A percentile compares a stretch with the other conserved stretches of the same genome.
phyloP scores from a whole-genome alignment of 2,113 vertebrate genomes.

The Hirundichthys speculiger region DNA sequence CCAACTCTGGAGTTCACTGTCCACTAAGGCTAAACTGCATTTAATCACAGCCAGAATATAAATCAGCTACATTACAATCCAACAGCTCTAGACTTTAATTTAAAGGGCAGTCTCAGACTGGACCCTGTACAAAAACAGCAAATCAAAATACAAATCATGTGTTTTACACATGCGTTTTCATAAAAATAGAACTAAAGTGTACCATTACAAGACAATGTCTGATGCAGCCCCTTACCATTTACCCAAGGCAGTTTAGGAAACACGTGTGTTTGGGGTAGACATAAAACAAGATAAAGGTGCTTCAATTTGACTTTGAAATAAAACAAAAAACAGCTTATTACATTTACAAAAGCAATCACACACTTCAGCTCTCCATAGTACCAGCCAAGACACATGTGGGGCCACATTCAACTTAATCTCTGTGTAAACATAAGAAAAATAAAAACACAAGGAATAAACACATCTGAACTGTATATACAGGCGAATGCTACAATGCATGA shows the following conservation, averaged over 20 bases:
- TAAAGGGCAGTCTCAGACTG: conserved; percentile 58
- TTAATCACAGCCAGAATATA: conserved; percentile 41
- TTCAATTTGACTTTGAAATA: conserved; percentile 38
- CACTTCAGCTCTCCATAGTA: conserved; percentile 58
- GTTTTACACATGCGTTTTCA: conserved; percentile 34
- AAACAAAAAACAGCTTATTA: conserved; percentile 60
- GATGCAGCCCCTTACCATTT: conserved; percentile 36
- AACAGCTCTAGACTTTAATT: conserved; percentile 41
- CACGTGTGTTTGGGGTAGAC: conserved; percentile 32
- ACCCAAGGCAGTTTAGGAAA: conserved; percentile 40
- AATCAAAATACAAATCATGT: conserved; percentile 55
- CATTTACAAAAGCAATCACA: conserved; percentile 63
- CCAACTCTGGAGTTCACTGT: conserved; percentile 10
- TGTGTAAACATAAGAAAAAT: conserved; percentile 71
- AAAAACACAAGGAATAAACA: conserved; percentile 53
- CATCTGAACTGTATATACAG: conserved; percentile 61
- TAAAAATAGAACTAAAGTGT: conserved; percentile 29
- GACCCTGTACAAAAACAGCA: conserved; percentile 67
- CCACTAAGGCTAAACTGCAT: conserved; percentile 33
- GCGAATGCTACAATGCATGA: conserved; percentile 45
- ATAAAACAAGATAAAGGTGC: conserved; percentile 63
- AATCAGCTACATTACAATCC: conserved; percentile 25
- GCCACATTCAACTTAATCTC: conserved; percentile 53
- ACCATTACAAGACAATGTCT: conserved; percentile 45
- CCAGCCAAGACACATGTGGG: conserved; percentile 49